Evolutionary conservation across 2,113 vertebrate genomes (phyloP).

Genomic region (Chaetodon auriga): DNA sequence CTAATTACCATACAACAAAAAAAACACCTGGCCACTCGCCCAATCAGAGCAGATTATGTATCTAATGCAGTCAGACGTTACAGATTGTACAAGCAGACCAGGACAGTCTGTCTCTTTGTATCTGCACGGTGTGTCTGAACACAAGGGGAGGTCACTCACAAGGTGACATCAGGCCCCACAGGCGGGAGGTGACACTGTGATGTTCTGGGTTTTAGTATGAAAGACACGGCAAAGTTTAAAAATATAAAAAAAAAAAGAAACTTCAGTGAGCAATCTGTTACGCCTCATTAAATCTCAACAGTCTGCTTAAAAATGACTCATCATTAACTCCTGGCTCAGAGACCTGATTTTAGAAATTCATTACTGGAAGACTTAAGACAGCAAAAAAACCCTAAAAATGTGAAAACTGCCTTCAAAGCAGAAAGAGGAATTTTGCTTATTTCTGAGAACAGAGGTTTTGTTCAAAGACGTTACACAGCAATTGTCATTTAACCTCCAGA

Average conservation of each 20-base stretch:
- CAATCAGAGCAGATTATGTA: neutral
- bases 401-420: slow-evolving; percentile 5
- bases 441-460: slow-evolving; percentile 17
- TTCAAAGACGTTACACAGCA: slow-evolving; percentile 30
- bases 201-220: slow-evolving; percentile 22
- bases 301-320: slow-evolving; percentile 65
- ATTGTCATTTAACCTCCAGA: slow-evolving; percentile 46
- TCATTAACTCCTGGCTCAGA: slow-evolving; percentile 57
- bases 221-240: slow-evolving; percentile 2
- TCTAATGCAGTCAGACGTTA: neutral
- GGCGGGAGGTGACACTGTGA: neutral
- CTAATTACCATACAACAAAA: neutral
- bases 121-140: neutral
- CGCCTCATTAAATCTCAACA: slow-evolving; percentile 62
- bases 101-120: neutral
- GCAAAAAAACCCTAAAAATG: slow-evolving; percentile 5
- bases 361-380: slow-evolving; percentile 33
- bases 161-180: neutral
- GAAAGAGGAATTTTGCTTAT: neutral
- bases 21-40: neutral
- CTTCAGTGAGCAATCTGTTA: slow-evolving; percentile 53
- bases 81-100: neutral
- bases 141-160: neutral
- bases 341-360: slow-evolving; percentile 48
- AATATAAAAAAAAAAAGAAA: neutral